phyloP scores from a whole-genome alignment of 2,888 invertebrate species.

The Calliphora vomitoria region DNA sequence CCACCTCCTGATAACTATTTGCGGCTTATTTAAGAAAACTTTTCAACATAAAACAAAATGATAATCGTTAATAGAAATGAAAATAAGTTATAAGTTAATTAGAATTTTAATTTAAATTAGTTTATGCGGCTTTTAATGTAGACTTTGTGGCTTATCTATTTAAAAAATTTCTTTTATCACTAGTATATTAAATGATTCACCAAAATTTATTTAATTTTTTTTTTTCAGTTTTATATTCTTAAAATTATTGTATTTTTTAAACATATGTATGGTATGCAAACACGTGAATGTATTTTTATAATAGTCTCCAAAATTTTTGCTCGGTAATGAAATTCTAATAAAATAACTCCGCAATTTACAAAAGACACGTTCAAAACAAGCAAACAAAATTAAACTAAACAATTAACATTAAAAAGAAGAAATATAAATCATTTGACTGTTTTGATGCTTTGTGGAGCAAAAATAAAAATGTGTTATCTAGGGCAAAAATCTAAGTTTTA shows the following conservation, averaged over 20 bases:
- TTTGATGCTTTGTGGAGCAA: not conserved
- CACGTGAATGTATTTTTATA: constrained; percentile 19
- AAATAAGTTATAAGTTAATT: not conserved
- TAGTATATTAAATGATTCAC: not conserved
- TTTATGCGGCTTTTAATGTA: not conserved
- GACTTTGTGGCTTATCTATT: not conserved
- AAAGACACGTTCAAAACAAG: not conserved
- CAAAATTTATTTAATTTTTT: not conserved
- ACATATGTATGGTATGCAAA: constrained; percentile 10
- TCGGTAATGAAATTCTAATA: not conserved
- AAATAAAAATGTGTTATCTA: not conserved
- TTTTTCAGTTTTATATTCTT: not conserved
- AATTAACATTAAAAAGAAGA: not conserved
- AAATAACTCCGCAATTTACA: constrained; percentile 15
- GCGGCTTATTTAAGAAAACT: not conserved
- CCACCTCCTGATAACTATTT: too few species aligned
- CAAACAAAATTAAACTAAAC: not conserved
- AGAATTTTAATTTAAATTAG: not conserved
- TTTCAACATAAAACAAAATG: too few species aligned
- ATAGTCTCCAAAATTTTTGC: not conserved
- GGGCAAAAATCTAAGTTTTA: not conserved
- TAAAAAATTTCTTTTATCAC: not conserved
- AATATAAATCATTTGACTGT: not conserved
- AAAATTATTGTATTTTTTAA: not conserved
- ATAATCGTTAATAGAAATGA: not conserved